These are phyloP conservation scores for Limnephilus marmoratus DNA, from an alignment of 2,888 invertebrate species.

Conservation along the genomic window DNA sequence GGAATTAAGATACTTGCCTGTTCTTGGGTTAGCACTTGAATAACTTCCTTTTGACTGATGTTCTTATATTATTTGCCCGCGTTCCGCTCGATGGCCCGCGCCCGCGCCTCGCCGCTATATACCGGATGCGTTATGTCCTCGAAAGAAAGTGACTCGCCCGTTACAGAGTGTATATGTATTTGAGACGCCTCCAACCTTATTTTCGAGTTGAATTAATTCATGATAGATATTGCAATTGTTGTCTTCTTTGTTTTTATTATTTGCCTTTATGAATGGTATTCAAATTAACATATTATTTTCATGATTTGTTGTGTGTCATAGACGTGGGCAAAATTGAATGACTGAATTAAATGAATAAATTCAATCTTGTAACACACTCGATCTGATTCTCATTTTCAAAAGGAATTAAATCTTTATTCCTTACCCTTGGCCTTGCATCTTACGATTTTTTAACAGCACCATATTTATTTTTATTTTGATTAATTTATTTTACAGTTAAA, in stretches of 20 bases:
- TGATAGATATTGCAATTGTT: conserved; percentile 19
- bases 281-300: background rate
- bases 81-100: conserved; percentile 21
- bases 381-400: too few species aligned
- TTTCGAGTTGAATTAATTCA: conserved; percentile 8
- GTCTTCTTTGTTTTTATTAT: background rate
- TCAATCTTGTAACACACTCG: too few species aligned
- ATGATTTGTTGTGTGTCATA: background rate
- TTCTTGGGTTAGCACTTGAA: background rate
- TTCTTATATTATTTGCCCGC: background rate
- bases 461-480: too few species aligned
- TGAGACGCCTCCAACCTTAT: conserved; percentile 5
- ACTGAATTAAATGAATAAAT: too few species aligned
- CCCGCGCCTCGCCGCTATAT: conserved; percentile 19
- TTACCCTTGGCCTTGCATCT: too few species aligned
- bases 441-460: too few species aligned
- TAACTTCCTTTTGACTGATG: background rate
- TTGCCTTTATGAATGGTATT: background rate
- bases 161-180: conserved; percentile 45
- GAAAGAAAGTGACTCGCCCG: conserved; percentile 66
- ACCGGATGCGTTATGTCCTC: conserved; percentile 65
- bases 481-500: too few species aligned
- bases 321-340: too few species aligned
- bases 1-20: background rate
- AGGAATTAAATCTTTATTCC: too few species aligned